Evolutionary conservation across 1,140 invertebrate genomes (phyloP).

Genomic region (Venturia canescens): DNA sequence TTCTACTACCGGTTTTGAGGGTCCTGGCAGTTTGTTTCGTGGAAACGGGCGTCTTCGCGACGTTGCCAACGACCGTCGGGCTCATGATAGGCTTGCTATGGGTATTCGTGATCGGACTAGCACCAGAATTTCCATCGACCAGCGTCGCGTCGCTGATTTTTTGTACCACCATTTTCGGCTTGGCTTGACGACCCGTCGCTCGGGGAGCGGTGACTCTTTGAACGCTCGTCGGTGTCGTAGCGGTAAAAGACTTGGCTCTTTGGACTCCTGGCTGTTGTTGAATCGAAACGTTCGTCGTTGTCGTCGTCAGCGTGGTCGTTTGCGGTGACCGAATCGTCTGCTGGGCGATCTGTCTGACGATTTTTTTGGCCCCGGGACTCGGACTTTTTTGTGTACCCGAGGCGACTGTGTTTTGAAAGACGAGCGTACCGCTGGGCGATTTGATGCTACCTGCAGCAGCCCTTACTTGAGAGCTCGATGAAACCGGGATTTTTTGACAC

Average conservation of each 20-base stretch:
- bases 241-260: conserved; percentile 54
- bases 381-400: conserved; percentile 45
- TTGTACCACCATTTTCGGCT: conserved; percentile 57
- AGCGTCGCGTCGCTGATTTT: background rate
- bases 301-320: conserved; percentile 46
- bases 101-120: background rate
- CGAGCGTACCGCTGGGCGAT: conserved; percentile 56
- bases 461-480: conserved; percentile 54
- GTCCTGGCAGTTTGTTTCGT: background rate
- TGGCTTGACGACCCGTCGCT: conserved; percentile 54
- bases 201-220: conserved; percentile 63
- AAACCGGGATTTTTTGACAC: conserved; percentile 57
- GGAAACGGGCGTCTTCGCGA: background rate
- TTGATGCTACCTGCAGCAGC: conserved; percentile 45
- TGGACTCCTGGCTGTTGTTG: conserved; percentile 48
- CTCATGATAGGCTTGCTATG: conserved; percentile 22
- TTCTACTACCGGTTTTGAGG: conserved; percentile 8
- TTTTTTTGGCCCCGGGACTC: conserved; percentile 58
- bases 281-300: conserved; percentile 31
- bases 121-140: background rate
- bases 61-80: conserved; percentile 15
- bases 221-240: conserved; percentile 38
- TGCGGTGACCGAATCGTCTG: conserved; percentile 46
- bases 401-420: conserved; percentile 61
- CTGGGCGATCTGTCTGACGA: conserved; percentile 58